Conservation (phyloP, 1,140 invertebrate genomes). For the Alviniconcha marisindica region DNA sequence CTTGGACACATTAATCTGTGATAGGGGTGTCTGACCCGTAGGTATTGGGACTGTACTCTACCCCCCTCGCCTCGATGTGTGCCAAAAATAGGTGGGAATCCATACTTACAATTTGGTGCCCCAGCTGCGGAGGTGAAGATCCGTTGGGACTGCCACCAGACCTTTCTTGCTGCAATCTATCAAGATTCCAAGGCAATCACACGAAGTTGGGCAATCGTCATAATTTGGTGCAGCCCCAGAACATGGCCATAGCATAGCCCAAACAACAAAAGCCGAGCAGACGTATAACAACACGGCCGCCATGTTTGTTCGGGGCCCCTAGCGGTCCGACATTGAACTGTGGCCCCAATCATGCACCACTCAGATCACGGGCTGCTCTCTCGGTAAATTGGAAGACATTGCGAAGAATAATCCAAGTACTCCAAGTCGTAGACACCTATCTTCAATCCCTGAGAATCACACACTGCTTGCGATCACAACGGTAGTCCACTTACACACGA, state of each 20-base stretch:
- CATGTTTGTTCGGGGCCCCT: conserved; percentile 52
- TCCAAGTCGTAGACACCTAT: background rate
- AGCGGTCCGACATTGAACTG: conserved; percentile 54
- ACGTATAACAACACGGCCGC: conserved; percentile 59
- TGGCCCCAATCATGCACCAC: conserved; percentile 32
- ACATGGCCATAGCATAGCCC: conserved; percentile 56
- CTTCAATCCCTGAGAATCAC: conserved; percentile 25
- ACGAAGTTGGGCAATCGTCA: conserved; percentile 66
- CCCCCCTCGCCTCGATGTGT: background rate
- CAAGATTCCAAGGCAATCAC: conserved; percentile 69
- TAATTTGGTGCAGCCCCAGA: conserved; percentile 36
- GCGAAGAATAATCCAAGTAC: conserved; percentile 32
- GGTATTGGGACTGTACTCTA: background rate
- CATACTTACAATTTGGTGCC: conserved; percentile 71
- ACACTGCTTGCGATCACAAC: conserved; percentile 8
- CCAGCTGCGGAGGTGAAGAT: conserved; percentile 66
- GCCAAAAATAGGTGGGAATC: conserved; percentile 41
- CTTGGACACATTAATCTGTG: background rate
- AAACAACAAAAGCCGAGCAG: conserved; percentile 61
- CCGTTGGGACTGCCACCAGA: conserved; percentile 66
- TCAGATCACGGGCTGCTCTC: conserved; percentile 11
- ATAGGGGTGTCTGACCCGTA: background rate
- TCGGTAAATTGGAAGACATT: conserved; percentile 37
- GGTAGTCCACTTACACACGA: conserved; percentile 40
- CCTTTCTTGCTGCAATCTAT: conserved; percentile 72